Evolutionary conservation across 2,888 invertebrate genomes (phyloP).

Genomic region (Polydrusus cervinus): DNA sequence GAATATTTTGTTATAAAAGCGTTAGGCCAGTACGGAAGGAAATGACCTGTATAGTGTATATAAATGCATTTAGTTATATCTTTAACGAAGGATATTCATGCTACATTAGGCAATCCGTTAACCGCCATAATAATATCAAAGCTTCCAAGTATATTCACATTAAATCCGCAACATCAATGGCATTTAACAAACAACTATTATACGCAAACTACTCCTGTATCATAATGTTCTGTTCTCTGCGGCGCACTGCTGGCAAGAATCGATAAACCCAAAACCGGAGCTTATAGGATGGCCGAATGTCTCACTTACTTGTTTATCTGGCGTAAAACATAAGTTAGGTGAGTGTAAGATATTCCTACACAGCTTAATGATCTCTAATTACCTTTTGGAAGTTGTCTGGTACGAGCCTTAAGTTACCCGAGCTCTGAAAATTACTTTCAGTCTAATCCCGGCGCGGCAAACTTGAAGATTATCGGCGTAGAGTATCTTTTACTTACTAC

Average conservation of each 20-base stretch:
- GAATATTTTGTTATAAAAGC: too few species aligned
- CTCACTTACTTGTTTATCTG: slow-evolving; percentile 46
- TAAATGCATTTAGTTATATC: not conserved
- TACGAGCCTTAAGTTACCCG: slow-evolving; percentile 59
- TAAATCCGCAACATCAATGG: slow-evolving; percentile 46
- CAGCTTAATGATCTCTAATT: slow-evolving; percentile 66
- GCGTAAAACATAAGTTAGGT: slow-evolving; percentile 65
- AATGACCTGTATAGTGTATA: too few species aligned
- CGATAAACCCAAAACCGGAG: slow-evolving; percentile 36
- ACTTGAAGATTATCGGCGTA: slow-evolving; percentile 48
- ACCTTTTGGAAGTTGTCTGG: slow-evolving; percentile 57
- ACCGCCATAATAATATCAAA: slow-evolving; percentile 20
- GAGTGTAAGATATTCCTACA: slow-evolving; percentile 60
- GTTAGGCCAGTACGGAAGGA: too few species aligned
- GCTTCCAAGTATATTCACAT: not conserved
- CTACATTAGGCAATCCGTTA: slow-evolving; percentile 12
- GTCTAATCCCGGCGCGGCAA: slow-evolving; percentile 58
- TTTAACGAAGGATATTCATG: not conserved
- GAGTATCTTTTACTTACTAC: slow-evolving; percentile 45
- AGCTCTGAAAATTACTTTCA: slow-evolving; percentile 61
- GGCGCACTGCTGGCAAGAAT: slow-evolving; percentile 42
- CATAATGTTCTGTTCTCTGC: slow-evolving; percentile 34
- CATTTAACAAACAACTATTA: slow-evolving; percentile 42
- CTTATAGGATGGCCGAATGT: slow-evolving; percentile 35
- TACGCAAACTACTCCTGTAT: slow-evolving; percentile 42